Conservation (phyloP, 2,888 invertebrate species). For the Sceliomorpha sp. region DNA sequence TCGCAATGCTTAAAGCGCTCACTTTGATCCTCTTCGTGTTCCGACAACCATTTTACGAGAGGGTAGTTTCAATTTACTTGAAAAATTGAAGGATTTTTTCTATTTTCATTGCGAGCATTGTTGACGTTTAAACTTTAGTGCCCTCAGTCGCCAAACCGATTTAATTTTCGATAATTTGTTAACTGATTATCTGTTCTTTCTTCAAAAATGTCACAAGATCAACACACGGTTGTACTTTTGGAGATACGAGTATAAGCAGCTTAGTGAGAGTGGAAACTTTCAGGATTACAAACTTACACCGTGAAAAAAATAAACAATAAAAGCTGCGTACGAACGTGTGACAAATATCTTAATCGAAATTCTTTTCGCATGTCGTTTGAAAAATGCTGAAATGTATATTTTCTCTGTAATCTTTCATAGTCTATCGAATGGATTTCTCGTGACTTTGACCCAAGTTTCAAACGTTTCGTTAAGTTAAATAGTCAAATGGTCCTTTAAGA, state of each 20-base stretch:
- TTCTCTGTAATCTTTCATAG: constrained; percentile 10
- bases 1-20: constrained; percentile 57
- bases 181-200: too few relatives aligned
- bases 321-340: constrained; percentile 12
- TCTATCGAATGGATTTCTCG: constrained; percentile 16
- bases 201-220: too few relatives aligned
- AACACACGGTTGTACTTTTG: too few relatives aligned
- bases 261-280: too few relatives aligned
- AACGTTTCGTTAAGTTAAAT: constrained; percentile 12
- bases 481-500: constrained; percentile 14
- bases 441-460: neutral
- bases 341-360: constrained; percentile 27
- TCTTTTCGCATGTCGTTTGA: constrained; percentile 11
- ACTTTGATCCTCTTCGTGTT: constrained; percentile 59
- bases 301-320: constrained; percentile 2
- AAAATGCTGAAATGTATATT: constrained; percentile 7
- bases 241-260: too few relatives aligned
- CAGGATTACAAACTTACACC: too few relatives aligned
- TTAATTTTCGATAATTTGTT: too few relatives aligned
- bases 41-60: constrained; percentile 56
- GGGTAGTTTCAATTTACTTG: constrained; percentile 41
- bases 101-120: constrained; percentile 28
- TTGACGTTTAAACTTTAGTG: constrained; percentile 9
- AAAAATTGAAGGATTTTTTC: constrained; percentile 36
- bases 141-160: too few relatives aligned